A percentile compares a stretch with the other conserved stretches of the same genome.
Evolutionary conservation across 1,140 invertebrate species (phyloP).

Genomic region (Zaprionus ornatus): DNA sequence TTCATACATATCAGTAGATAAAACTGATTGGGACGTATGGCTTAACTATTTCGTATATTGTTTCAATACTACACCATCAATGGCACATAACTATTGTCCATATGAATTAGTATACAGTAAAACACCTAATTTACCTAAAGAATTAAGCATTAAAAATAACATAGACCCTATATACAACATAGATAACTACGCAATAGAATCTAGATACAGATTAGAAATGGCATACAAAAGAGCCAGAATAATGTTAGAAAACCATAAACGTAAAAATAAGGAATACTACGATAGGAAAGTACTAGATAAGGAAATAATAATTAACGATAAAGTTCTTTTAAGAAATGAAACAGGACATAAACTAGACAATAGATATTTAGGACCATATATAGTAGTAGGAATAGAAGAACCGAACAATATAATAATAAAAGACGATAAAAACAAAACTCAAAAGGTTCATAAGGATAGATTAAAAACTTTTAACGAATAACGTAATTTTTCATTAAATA

Average conservation of each 20-base stretch:
- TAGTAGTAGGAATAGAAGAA: not conserved
- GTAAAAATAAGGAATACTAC: not conserved
- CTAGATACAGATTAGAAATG: constrained; percentile 20
- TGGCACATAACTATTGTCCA: constrained; percentile 37
- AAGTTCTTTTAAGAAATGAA: constrained; percentile 22
- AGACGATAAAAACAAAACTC: no score
- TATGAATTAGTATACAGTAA: constrained; percentile 26
- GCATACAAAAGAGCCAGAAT: no score
- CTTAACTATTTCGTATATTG: constrained; percentile 45
- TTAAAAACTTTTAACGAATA: no score
- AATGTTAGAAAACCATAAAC: constrained; percentile 26
- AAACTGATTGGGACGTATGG: constrained; percentile 45
- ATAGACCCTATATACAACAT: constrained; percentile 39
- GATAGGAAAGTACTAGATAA: constrained; percentile 9
- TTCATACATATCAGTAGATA: constrained; percentile 33
- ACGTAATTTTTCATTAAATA: no score
- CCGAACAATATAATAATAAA: constrained; percentile 14
- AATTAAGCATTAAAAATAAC: constrained; percentile 10
- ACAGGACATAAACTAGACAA: constrained; percentile 13
- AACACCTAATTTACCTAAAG: constrained; percentile 12
- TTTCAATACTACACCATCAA: constrained; percentile 47
- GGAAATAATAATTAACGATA: constrained; percentile 4
- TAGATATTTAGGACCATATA: constrained; percentile 4
- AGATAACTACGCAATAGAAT: constrained; percentile 21
- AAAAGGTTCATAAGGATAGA: no score